Evolutionary conservation across 2,888 invertebrate species (phyloP).

Genomic region (Lithosia quadra): DNA sequence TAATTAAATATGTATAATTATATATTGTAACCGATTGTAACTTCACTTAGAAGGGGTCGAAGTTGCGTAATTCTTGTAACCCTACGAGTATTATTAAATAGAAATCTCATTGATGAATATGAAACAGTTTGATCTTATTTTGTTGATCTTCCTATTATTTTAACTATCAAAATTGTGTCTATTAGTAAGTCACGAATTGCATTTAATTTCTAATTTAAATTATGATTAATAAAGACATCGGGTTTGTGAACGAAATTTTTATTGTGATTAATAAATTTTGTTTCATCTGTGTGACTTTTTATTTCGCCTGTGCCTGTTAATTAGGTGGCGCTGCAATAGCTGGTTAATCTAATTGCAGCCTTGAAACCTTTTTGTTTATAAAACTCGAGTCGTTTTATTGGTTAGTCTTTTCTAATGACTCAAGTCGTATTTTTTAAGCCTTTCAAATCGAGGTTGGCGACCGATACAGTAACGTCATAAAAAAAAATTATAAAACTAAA

Average conservation of each 20-base stretch:
- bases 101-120: slow-evolving; percentile 3
- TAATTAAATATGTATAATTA: not conserved
- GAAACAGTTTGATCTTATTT: not conserved
- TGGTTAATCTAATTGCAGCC: too few relatives aligned
- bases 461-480: too few relatives aligned
- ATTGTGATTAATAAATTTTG: slow-evolving; percentile 37
- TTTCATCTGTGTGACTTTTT: slow-evolving; percentile 27
- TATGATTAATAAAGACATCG: slow-evolving; percentile 45
- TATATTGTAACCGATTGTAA: not conserved
- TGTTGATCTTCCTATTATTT: slow-evolving; percentile 18
- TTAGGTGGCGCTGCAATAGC: too few relatives aligned
- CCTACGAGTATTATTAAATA: slow-evolving; percentile 4
- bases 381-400: too few relatives aligned
- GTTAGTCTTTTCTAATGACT: too few relatives aligned
- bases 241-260: slow-evolving; percentile 45
- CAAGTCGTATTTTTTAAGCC: too few relatives aligned
- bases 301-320: not conserved
- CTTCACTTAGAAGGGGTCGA: not conserved
- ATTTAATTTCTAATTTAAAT: slow-evolving; percentile 46
- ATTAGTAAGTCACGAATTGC: slow-evolving; percentile 48
- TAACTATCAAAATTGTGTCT: slow-evolving; percentile 31
- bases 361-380: too few relatives aligned
- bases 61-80: not conserved
- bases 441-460: too few relatives aligned
- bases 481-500: too few relatives aligned